These are phyloP conservation scores for Cotesia vestalis DNA, from an alignment of 1,140 invertebrate species.

Conservation along the genomic window DNA sequence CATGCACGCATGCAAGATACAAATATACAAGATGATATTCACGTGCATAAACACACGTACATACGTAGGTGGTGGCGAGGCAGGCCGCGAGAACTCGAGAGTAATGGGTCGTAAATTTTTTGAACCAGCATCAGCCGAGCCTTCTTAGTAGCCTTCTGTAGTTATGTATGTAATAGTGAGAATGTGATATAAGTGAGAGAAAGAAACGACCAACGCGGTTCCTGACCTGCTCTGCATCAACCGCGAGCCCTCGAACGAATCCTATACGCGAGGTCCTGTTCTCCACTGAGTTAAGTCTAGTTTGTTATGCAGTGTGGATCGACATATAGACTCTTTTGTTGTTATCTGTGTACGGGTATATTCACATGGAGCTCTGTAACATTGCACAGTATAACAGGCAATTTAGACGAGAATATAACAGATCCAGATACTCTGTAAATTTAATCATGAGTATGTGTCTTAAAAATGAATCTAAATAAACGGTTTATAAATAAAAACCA, in stretches of 20 bases:
- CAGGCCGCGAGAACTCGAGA: constrained; percentile 31
- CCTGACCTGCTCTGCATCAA: constrained; percentile 44
- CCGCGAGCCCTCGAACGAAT: constrained; percentile 27
- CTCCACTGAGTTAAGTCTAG: no score
- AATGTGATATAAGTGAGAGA: constrained; percentile 24
- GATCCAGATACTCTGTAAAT: no score
- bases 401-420: no score
- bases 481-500: no score
- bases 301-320: no score
- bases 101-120: constrained; percentile 55
- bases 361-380: no score
- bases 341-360: no score
- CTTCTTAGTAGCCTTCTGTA: not conserved
- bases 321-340: no score
- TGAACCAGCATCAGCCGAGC: constrained; percentile 31
- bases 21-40: constrained; percentile 29
- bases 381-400: no score
- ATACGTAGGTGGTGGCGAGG: constrained; percentile 39
- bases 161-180: no score
- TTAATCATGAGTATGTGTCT: not conserved
- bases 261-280: no score
- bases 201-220: constrained; percentile 27
- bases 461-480: no score
- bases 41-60: constrained; percentile 37
- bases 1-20: constrained; percentile 8